Evolutionary conservation across 2,888 invertebrate species (phyloP), one percentile per base, ranked within the genome.

Genomic region (Drosophila formosana): DNA sequence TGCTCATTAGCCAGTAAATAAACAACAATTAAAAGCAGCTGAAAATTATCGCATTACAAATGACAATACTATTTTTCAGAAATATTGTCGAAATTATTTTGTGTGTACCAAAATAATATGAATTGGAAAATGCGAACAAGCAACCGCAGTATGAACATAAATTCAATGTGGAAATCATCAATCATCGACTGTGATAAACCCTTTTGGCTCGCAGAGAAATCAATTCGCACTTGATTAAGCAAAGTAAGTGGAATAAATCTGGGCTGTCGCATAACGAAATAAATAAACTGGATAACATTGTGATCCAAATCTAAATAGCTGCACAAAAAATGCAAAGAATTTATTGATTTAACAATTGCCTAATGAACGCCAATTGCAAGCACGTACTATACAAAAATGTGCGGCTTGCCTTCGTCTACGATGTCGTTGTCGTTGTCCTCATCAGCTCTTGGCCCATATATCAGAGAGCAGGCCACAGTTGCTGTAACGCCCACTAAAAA

Each of bases 321-420:
- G 25, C 25, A 3, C 8, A 23, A 56, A 62, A 56, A 51, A 8
- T 18, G 47, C 26, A 51, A 18, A 34, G 32, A 75, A 63, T 69
- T 70, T 82, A 82, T 82, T 66, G 81, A 82, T 82, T 82, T 61
- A 82, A 82, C 81, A 82, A 77, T 72, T 75, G 72, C 47, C 69
- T 60, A 72, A 79, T 69, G 58, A 73, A 66, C 50, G 49, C 57
- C 66, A 66, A 72, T 60, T 72, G 69, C 72, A 72, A 65, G 58
- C 72, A 78, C 75, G 62, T 66, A 78, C 75, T 56, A 61, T 66
- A 78, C 75, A 58, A 61, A 47, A 58, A 18, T 30, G 26, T 18
- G 32, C 7, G 25, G 6, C 18, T 23, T n/a, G 25, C n/a, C 13
- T 7, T 18, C 18, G 30, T 7, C 23, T 7, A 3, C 1, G 9